A percentile compares a stretch with the other conserved stretches of the same genome.
phyloP scores from a whole-genome alignment of 2,113 vertebrate species.

The Asarcornis scutulata region DNA sequence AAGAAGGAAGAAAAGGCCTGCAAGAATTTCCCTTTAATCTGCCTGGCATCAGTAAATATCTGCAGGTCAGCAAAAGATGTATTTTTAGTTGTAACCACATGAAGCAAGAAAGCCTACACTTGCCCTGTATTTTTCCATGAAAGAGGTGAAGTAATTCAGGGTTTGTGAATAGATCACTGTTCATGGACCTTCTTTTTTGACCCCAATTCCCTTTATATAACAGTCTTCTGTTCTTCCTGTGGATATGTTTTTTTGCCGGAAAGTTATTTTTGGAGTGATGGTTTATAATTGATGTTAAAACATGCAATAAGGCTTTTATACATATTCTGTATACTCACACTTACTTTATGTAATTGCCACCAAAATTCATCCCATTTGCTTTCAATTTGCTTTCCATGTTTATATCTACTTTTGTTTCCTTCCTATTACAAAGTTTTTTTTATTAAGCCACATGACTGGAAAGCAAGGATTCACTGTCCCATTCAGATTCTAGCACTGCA shows the following conservation, averaged over 20 bases:
- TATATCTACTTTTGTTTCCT: slow-evolving; percentile 4
- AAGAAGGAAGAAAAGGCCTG: background rate
- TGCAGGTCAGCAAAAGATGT: slow-evolving; percentile 54
- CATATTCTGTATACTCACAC: background rate
- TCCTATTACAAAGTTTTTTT: background rate
- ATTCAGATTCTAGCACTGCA: background rate
- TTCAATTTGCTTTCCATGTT: background rate
- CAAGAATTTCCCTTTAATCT: background rate
- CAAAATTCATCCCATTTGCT: slow-evolving; percentile 6
- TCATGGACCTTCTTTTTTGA: slow-evolving; percentile 56
- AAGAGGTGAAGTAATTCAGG: slow-evolving; percentile 55
- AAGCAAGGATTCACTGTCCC: background rate
- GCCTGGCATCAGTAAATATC: slow-evolving; percentile 34
- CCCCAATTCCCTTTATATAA: slow-evolving; percentile 62
- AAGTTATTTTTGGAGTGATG: slow-evolving; percentile 59
- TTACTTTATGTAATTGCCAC: background rate
- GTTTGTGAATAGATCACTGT: slow-evolving; percentile 68
- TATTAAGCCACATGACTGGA: background rate
- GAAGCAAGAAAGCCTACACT: slow-evolving; percentile 17
- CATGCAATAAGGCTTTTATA: background rate
- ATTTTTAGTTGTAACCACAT: slow-evolving; percentile 64
- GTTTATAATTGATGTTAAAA: slow-evolving; percentile 45
- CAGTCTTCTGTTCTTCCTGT: slow-evolving; percentile 55
- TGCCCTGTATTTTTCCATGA: slow-evolving; percentile 61
- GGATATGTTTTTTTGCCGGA: background rate